Evolutionary conservation across 1,140 invertebrate species (phyloP).

Genomic region (Drosophila nikananu): DNA sequence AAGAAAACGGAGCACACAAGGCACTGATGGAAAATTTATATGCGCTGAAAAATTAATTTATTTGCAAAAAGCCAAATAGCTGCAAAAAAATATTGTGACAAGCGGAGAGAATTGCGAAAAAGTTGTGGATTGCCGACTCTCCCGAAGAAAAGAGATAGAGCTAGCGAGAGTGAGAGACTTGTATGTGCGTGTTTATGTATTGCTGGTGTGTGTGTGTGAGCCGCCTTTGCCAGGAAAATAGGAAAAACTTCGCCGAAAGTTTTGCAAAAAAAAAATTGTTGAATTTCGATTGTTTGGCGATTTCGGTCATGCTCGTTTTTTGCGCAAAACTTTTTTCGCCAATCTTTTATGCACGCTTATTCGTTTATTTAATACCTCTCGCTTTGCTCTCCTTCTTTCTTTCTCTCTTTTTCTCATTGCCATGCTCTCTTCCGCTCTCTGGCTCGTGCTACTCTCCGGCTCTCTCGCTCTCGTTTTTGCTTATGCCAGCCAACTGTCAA

Average conservation of each 20-base stretch:
- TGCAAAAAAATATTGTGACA: conserved; percentile 61
- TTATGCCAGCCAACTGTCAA: conserved; percentile 69
- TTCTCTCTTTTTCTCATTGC: conserved; percentile 25
- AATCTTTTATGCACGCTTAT: conserved; percentile 74
- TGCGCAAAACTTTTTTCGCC: conserved; percentile 59
- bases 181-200: conserved; percentile 14
- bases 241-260: conserved; percentile 38
- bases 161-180: conserved; percentile 12
- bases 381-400: conserved; percentile 25
- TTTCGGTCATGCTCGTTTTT: conserved; percentile 36
- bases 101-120: conserved; percentile 33
- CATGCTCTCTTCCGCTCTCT: conserved; percentile 23
- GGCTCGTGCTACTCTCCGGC: conserved; percentile 38
- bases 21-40: conserved; percentile 75
- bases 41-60: conserved; percentile 69
- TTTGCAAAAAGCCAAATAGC: conserved; percentile 52
- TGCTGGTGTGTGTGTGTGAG: conserved; percentile 24
- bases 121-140: conserved; percentile 51
- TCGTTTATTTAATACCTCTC: conserved; percentile 69
- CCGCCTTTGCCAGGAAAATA: conserved; percentile 42
- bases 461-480: conserved; percentile 37
- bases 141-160: conserved; percentile 15
- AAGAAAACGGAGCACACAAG: conserved; percentile 76
- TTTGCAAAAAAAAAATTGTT: conserved; percentile 42
- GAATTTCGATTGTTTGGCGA: conserved; percentile 44